A percentile compares a stretch with the other conserved stretches of the same genome.
Conservation (phyloP, 92 coral and sea anemone species). For the Anthopleura xanthogrammica region DNA sequence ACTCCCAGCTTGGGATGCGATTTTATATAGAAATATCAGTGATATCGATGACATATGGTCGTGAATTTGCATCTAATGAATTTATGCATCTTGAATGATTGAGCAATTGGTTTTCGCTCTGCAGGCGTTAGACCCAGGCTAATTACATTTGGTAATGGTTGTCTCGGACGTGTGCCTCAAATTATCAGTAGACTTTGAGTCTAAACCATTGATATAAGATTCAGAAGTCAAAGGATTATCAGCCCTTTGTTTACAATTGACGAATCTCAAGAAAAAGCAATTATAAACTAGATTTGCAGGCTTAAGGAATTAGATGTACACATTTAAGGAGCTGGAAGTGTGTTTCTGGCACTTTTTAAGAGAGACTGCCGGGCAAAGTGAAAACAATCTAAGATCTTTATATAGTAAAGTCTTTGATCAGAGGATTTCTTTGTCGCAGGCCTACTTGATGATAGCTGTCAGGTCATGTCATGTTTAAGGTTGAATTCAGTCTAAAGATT, state of each 20-base stretch:
- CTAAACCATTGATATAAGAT: constrained; percentile 1
- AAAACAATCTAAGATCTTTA: background rate
- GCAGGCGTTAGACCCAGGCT: background rate
- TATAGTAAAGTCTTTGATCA: background rate
- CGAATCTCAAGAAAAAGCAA: background rate
- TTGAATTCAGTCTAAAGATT: too few relatives aligned
- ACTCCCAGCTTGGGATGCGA: constrained; percentile 4
- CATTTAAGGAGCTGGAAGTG: background rate
- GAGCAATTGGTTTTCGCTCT: background rate
- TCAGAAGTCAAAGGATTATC: background rate
- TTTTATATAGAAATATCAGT: background rate
- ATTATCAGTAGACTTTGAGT: constrained; percentile 1
- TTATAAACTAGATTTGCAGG: background rate
- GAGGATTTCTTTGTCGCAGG: background rate
- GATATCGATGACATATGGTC: background rate
- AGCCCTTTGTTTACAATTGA: background rate
- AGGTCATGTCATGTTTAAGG: background rate
- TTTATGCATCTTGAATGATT: background rate
- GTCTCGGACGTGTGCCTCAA: background rate
- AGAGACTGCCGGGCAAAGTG: background rate
- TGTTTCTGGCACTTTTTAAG: background rate
- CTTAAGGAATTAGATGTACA: constrained; percentile 12
- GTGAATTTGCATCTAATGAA: constrained; percentile 4
- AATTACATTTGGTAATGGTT: background rate
- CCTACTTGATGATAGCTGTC: background rate